phyloP scores from a whole-genome alignment of 2,888 invertebrate genomes.

The Pimpla rufipes region DNA sequence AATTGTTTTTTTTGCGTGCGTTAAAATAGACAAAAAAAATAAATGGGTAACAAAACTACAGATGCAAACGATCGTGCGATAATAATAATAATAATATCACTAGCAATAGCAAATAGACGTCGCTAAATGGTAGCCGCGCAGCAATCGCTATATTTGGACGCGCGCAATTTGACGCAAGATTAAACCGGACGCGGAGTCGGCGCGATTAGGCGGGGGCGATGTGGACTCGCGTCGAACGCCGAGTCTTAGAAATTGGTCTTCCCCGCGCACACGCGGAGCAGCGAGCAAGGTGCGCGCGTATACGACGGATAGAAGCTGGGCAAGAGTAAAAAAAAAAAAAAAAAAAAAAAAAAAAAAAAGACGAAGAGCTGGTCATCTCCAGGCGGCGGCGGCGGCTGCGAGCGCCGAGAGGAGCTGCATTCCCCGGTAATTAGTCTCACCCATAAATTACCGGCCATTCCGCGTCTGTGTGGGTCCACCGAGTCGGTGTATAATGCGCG shows the following conservation, averaged over 20 bases:
- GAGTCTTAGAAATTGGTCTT: slow-evolving; percentile 5
- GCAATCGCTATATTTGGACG: no score
- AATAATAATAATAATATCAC: no score
- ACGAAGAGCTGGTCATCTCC: slow-evolving; percentile 51
- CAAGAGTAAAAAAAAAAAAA: neutral
- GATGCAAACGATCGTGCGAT: no score
- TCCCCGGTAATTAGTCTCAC: slow-evolving; percentile 84
- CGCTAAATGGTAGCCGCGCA: no score
- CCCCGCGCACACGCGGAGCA: no score
- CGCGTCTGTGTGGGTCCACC: slow-evolving; percentile 79
- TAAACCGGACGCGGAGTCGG: slow-evolving; percentile 30
- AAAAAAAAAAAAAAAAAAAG: slow-evolving; percentile 47
- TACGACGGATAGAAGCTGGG: slow-evolving; percentile 10
- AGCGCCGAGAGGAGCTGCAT: slow-evolving; percentile 80
- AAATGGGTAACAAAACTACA: no score
- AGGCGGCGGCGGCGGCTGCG: slow-evolving; percentile 64
- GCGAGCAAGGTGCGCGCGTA: neutral
- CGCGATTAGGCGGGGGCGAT: neutral
- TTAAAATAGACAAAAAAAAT: no score
- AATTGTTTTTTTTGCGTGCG: no score
- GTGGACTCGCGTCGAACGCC: neutral
- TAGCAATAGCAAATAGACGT: no score
- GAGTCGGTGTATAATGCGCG: slow-evolving; percentile 70
- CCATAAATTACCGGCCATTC: slow-evolving; percentile 83
- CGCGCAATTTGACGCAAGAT: no score